Percentiles rank a stretch among this genome's conserved stretches.
Evolutionary conservation across 2,113 vertebrate species (phyloP).

Genomic region (Patagioenas fasciata): DNA sequence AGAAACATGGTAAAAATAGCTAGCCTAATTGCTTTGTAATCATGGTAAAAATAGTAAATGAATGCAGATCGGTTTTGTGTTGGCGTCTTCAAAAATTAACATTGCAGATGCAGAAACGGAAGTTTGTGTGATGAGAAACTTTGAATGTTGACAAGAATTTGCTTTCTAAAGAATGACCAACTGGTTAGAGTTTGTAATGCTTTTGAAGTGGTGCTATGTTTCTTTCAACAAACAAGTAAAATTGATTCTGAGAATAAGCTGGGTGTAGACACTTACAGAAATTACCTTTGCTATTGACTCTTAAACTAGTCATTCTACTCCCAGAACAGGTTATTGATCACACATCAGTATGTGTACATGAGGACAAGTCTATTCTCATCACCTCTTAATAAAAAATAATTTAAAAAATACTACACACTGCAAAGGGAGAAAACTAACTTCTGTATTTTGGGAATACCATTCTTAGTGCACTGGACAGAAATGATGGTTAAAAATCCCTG

Average conservation of each 20-base stretch:
- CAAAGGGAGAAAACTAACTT: not conserved
- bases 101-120: not conserved
- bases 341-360: not conserved
- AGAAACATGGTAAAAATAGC: not conserved
- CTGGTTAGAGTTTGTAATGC: not conserved
- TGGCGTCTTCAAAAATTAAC: constrained; percentile 16
- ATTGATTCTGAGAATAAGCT: not conserved
- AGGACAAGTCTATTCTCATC: not conserved
- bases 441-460: not conserved
- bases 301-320: not conserved
- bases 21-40: not conserved
- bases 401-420: not conserved
- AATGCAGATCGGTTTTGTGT: not conserved
- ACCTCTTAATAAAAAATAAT: not conserved
- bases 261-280: not conserved
- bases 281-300: not conserved
- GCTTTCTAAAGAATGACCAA: not conserved
- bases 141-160: not conserved
- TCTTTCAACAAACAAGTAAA: not conserved
- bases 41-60: not conserved
- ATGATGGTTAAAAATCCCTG: not conserved
- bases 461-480: not conserved
- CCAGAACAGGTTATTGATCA: not conserved
- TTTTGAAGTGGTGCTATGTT: not conserved
- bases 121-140: not conserved